Evolutionary conservation across 2,888 invertebrate species (phyloP), one percentile per base, ranked within the genome.

Genomic region (Cacoxenus indagator): DNA sequence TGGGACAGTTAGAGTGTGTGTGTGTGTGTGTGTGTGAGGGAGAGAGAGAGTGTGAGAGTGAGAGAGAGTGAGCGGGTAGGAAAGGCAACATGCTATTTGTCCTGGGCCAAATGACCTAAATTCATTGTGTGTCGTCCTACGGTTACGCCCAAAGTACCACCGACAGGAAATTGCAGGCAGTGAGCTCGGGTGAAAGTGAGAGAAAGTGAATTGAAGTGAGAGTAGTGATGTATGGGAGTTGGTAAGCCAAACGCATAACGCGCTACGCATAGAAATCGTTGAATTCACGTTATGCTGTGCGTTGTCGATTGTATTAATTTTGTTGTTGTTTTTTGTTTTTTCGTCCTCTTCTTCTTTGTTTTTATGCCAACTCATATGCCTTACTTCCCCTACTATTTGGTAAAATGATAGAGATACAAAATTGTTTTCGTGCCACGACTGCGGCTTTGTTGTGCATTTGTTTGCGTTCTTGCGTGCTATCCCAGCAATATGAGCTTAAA

Each of bases 371-470:
- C n/a, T n/a, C n/a, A n/a, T n/a, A n/a, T n/a, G n/a, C n/a, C n/a
- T n/a, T n/a, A n/a, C n/a, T n/a, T 55, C 11, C 27, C 3, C 17
- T 14, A n/a, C 0, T 48, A 48, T 48, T 48, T 48, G 48, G 9
- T 26, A 17, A 51, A 22, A n/a, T 6, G 55, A 6, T 1, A 43
- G 14, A 62, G 45, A 62, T 62, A 62, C 45, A 43, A 62, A 62
- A 62, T 62, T 62, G 43, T 62, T 62, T 62, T 45, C 61, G 61
- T 61, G 61, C n/a, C n/a, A n/a, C n/a, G n/a, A n/a, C n/a, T n/a
- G n/a, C n/a, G n/a, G n/a, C n/a, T n/a, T 57, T n/a, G 2, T 27
- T 57, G 3, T 61, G 19, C 4, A 2, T 51, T 54, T 24, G n/a
- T 43, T 62, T 43, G 43, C 61, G 55, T 14, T 11, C 45, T 62